Percentiles rank a stretch among this genome's conserved stretches.
Evolutionary conservation across 2,888 invertebrate genomes (phyloP).

Genomic region (Keiferia lycopersicella): DNA sequence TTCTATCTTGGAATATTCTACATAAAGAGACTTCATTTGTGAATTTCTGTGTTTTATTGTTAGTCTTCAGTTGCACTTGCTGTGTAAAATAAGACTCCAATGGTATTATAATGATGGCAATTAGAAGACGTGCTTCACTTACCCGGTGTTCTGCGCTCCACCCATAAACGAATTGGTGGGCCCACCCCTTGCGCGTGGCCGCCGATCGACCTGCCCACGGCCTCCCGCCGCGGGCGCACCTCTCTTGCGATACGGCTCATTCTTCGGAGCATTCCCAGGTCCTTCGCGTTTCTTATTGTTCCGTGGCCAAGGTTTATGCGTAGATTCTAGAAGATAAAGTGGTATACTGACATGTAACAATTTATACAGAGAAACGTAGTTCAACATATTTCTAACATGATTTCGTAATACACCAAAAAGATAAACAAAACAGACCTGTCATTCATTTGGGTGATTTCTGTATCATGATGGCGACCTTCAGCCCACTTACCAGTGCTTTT

Average conservation of each 20-base stretch:
- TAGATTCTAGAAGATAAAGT: constrained; percentile 51
- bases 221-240: constrained; percentile 86
- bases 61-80: too few species aligned
- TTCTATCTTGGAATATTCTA: too few species aligned
- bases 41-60: too few species aligned
- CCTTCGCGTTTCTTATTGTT: constrained; percentile 84
- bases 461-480: constrained; percentile 47
- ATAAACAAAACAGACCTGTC: constrained; percentile 26
- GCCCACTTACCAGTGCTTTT: constrained; percentile 84
- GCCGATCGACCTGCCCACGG: constrained; percentile 86
- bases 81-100: too few species aligned
- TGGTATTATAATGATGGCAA: too few species aligned
- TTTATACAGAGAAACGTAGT: not conserved
- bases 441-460: not conserved
- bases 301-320: constrained; percentile 83
- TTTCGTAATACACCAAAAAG: not conserved
- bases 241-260: constrained; percentile 80
- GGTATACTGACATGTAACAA: not conserved
- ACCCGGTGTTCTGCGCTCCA: constrained; percentile 88
- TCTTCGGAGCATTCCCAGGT: constrained; percentile 79
- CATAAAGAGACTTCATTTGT: too few species aligned
- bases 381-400: too few species aligned
- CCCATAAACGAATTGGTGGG: constrained; percentile 73
- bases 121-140: constrained; percentile 31
- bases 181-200: constrained; percentile 83